phyloP scores from a whole-genome alignment of 2,888 invertebrate genomes.

The Syritta pipiens region DNA sequence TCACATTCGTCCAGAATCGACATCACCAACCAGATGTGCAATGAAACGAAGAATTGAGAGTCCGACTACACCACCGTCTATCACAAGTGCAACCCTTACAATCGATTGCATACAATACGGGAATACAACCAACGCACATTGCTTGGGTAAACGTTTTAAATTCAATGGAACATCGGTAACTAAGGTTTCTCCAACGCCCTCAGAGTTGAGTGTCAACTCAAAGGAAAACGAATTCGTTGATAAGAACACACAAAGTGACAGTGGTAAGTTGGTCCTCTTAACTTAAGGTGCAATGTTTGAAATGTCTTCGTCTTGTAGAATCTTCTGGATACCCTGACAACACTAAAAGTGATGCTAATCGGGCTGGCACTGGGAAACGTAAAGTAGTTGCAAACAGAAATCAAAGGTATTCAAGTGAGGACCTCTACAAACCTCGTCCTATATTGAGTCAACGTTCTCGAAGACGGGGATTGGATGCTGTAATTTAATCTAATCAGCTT shows the following conservation, averaged over 20 bases:
- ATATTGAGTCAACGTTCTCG: constrained; percentile 81
- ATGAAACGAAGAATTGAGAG: constrained; percentile 19
- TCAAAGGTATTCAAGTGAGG: constrained; percentile 85
- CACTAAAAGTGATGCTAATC: constrained; percentile 32
- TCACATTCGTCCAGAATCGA: constrained; percentile 9
- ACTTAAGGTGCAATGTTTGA: neutral
- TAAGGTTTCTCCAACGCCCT: constrained; percentile 76
- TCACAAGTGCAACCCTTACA: constrained; percentile 64
- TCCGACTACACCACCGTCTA: constrained; percentile 4
- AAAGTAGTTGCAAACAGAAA: constrained; percentile 54
- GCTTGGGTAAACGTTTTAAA: constrained; percentile 48
- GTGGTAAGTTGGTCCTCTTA: constrained; percentile 56
- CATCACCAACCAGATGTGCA: constrained; percentile 16
- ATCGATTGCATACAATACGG: constrained; percentile 70
- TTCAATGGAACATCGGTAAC: constrained; percentile 39
- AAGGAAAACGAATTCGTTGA: constrained; percentile 76
- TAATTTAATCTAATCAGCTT: constrained; percentile 43
- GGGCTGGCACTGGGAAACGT: constrained; percentile 26
- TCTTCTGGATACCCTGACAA: constrained; percentile 33
- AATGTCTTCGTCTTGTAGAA: constrained; percentile 24
- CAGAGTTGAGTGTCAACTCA: constrained; percentile 76
- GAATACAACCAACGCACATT: constrained; percentile 21
- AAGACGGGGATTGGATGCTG: constrained; percentile 77
- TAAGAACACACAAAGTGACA: constrained; percentile 67
- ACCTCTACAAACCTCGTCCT: constrained; percentile 86